Evolutionary conservation across 2,797 vertebrate species (phyloP).

Genomic region (Mus minutoides): DNA sequence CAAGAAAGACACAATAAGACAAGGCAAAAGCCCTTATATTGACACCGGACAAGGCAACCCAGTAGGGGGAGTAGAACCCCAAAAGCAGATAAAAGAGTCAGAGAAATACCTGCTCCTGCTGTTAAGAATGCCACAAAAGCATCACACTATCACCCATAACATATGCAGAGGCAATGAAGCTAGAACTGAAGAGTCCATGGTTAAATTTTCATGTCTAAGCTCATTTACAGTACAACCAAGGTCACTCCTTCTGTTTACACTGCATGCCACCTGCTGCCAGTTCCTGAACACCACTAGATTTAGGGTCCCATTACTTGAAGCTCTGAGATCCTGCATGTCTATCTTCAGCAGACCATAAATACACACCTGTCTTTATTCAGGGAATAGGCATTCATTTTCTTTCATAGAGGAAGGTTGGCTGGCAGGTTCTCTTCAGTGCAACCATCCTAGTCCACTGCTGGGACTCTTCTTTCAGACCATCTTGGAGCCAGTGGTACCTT

Average conservation of each 20-base stretch:
- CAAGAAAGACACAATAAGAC: not conserved
- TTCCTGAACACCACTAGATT: not conserved
- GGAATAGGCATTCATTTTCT: not conserved
- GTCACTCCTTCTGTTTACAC: not conserved
- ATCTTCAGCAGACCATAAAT: not conserved
- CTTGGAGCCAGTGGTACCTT: not conserved
- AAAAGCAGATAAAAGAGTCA: not conserved
- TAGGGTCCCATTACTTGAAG: not conserved
- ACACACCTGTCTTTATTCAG: not conserved
- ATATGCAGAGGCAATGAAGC: not conserved
- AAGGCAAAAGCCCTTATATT: not conserved
- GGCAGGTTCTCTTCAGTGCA: not conserved
- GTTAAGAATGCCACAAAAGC: not conserved
- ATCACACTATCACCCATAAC: not conserved
- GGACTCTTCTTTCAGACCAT: not conserved
- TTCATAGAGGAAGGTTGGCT: not conserved
- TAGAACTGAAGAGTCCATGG: not conserved
- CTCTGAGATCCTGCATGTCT: not conserved
- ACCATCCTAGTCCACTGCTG: not conserved
- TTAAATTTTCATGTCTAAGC: not conserved
- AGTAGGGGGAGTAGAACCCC: not conserved
- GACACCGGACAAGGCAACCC: not conserved
- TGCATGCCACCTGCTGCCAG: not conserved
- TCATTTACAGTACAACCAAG: not conserved
- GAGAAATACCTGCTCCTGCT: not conserved